Base-by-base conservation (phyloP, 1,140 invertebrate species). In the Hylyphantes graminicola region DNA sequence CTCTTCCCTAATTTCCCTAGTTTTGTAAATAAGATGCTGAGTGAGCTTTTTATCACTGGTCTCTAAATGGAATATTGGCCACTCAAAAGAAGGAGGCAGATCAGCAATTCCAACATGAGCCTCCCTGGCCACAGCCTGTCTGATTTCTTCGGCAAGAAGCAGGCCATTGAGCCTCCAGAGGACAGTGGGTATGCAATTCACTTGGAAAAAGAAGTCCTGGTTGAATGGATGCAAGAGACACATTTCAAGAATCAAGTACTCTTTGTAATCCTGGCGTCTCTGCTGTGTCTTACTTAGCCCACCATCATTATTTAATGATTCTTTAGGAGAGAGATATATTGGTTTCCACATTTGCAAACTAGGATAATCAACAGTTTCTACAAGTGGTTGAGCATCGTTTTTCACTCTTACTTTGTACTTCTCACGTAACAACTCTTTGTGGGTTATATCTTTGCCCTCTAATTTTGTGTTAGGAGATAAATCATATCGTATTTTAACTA, bases 201-300 rank as follows among this genome's bases (percentile, higher is more conserved):
- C 96, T 88, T 98, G 96, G 82, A 96, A 93, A 97, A 98, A 99
- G 8, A 99, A 91, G 6, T 96, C 96, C 0, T 97, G 97, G 0
- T 96, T 94, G 90, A 99, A 98, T 1, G 97, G 97, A 92, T 99
- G 98, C 84, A 98, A 94, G 10, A 94, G 93, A 89, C 97, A 98
- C 15, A 99, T 90, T 91, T 99, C 98, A 17, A 78, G 77, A 15
- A 80, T 70, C 54, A 85, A 59, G n/a, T 70, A 85, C 53, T 86
- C 74, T 59, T 50, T 15, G 50, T 55, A 78, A 53, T 78, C 54
- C 19, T 13, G 63, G 13, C 17, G 51, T 17, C n/a, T 85, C n/a
- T 59, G 21, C 15, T 83, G 59, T 12, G 11, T 76, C 48, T 85
- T 84, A 35, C 76, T 76, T 19, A 72, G 51, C 0, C 6, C 7